These are phyloP conservation scores for Eupithecia subumbrata DNA, from an alignment of 2,888 invertebrate species.

Conservation along the genomic window DNA sequence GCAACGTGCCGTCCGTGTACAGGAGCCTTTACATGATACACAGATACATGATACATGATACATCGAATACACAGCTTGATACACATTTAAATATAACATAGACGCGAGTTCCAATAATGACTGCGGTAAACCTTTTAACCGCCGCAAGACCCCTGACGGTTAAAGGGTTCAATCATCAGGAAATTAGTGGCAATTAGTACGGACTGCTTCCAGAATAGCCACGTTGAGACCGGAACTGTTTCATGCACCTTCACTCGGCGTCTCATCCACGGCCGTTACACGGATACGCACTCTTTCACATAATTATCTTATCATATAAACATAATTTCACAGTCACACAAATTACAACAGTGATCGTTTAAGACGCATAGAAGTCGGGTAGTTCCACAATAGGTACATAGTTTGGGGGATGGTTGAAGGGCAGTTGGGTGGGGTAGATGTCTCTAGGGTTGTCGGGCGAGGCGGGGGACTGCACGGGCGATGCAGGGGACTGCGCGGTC, in stretches of 20 bases:
- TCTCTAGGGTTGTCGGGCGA: slow-evolving; percentile 38
- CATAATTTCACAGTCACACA: slow-evolving; percentile 69
- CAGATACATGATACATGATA: no score
- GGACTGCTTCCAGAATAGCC: not conserved
- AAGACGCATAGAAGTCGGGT: not conserved
- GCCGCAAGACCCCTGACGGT: not conserved
- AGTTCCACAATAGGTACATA: not conserved
- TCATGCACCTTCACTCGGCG: not conserved
- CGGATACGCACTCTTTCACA: slow-evolving; percentile 27
- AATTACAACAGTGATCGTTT: slow-evolving; percentile 70
- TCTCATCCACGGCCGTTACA: not conserved
- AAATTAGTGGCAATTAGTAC: not conserved
- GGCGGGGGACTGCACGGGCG: slow-evolving; percentile 34
- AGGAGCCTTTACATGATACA: not conserved
- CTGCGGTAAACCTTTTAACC: not conserved
- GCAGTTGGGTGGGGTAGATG: slow-evolving; percentile 45
- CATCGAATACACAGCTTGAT: slow-evolving; percentile 10
- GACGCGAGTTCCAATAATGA: not conserved
- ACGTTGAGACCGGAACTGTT: not conserved
- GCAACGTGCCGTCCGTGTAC: no score
- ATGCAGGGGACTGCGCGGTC: slow-evolving; percentile 25
- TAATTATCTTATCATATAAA: slow-evolving; percentile 61
- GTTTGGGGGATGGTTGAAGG: slow-evolving; percentile 40
- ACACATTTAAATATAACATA: slow-evolving; percentile 9
- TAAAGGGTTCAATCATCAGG: not conserved